Percentiles rank a stretch among this genome's conserved stretches.
These are phyloP conservation scores for Chirona hameri DNA, from an alignment of 2,888 invertebrate species.

Conservation along the genomic window DNA sequence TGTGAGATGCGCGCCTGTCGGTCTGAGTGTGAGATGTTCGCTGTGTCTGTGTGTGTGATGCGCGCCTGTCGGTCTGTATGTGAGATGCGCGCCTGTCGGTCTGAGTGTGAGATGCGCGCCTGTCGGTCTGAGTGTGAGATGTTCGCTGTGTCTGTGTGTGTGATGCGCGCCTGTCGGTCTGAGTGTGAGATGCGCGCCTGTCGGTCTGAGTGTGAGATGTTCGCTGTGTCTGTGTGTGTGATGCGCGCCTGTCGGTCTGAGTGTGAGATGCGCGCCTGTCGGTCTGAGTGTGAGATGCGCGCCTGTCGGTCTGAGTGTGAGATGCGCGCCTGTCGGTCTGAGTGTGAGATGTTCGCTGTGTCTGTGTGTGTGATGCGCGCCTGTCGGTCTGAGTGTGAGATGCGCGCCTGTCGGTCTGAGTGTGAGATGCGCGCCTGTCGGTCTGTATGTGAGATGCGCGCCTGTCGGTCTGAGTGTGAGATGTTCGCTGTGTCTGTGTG, in stretches of 20 bases:
- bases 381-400: neutral
- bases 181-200: neutral
- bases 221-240: no score
- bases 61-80: neutral
- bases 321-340: neutral
- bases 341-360: neutral
- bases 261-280: neutral
- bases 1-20: neutral
- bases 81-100: no score
- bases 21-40: neutral
- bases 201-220: neutral
- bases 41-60: neutral
- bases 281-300: neutral
- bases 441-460: neutral
- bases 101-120: neutral
- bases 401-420: neutral
- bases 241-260: neutral
- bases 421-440: no score
- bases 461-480: neutral
- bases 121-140: neutral
- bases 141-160: no score
- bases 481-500: no score
- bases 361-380: neutral
- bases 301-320: no score
- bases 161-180: neutral